Conservation (phyloP, 2,113 vertebrate species). For the Oncorhynchus gorbuscha region DNA sequence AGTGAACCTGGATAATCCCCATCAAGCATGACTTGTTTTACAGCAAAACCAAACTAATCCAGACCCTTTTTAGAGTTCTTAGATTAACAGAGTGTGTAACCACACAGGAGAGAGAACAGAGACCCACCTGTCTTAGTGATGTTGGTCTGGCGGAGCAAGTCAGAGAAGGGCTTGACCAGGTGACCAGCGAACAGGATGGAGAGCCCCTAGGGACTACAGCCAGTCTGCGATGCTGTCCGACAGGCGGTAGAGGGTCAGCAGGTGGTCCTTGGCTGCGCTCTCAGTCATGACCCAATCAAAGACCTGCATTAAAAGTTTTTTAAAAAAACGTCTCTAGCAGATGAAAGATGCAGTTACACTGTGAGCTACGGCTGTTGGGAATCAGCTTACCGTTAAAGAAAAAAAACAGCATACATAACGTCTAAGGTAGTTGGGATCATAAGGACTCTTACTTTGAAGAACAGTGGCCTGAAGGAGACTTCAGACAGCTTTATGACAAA, state of each 20-base stretch:
- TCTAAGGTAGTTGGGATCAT: not conserved
- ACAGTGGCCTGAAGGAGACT: conserved; percentile 91
- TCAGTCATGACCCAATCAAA: conserved; percentile 90
- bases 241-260: conserved; percentile 91
- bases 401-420: not conserved
- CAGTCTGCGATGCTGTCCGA: conserved; percentile 80
- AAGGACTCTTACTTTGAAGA: conserved; percentile 86
- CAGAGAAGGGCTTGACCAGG: conserved; percentile 85
- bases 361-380: not conserved
- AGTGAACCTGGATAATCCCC: no score
- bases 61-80: not conserved
- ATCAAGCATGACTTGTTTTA: no score
- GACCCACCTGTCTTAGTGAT: conserved; percentile 74
- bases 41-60: not conserved
- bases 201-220: conserved; percentile 83
- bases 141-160: conserved; percentile 80
- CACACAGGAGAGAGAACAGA: not conserved
- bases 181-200: conserved; percentile 93
- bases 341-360: not conserved
- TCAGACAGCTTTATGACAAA: conserved; percentile 97
- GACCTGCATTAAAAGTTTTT: conserved; percentile 69
- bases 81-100: not conserved
- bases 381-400: not conserved
- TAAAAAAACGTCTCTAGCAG: no score
- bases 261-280: conserved; percentile 74